These are phyloP conservation scores for Lissocephala sabroskyi DNA, from an alignment of 2,888 invertebrate species.

Conservation along the genomic window DNA sequence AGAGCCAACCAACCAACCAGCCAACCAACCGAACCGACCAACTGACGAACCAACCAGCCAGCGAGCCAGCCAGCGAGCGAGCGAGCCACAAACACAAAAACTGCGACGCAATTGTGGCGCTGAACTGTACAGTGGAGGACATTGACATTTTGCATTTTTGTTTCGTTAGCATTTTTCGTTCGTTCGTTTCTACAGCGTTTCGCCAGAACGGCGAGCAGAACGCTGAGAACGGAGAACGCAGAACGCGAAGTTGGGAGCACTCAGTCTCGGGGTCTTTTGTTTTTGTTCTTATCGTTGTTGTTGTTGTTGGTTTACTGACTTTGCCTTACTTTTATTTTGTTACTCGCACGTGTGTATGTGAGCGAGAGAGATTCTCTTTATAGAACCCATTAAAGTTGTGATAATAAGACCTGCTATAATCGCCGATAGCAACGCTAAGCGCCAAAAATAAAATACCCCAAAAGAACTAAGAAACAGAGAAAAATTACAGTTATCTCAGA, in stretches of 20 bases:
- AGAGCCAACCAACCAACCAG: background rate
- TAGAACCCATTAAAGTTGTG: constrained; percentile 55
- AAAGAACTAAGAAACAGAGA: no score
- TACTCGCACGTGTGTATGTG: no score
- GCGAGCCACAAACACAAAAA: constrained; percentile 45
- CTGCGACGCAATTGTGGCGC: constrained; percentile 64
- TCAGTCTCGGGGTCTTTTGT: constrained; percentile 18
- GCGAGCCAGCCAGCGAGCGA: background rate
- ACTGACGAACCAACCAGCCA: no score
- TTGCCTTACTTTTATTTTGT: background rate
- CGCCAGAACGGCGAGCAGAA: constrained; percentile 21
- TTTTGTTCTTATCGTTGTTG: constrained; percentile 13
- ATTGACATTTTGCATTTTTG: constrained; percentile 71
- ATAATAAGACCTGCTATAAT: constrained; percentile 31
- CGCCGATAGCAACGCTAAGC: constrained; percentile 5
- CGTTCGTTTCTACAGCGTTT: constrained; percentile 36
- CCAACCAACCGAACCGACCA: no score
- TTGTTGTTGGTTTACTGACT: background rate
- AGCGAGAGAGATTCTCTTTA: background rate
- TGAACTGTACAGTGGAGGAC: constrained; percentile 67
- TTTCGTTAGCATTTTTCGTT: constrained; percentile 67
- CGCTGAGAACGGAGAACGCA: constrained; percentile 14
- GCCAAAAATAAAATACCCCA: no score
- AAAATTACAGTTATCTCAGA: no score
- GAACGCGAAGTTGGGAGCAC: constrained; percentile 16